Evolutionary conservation across 2,888 invertebrate species (phyloP).

Genomic region (Atethmia centrago): DNA sequence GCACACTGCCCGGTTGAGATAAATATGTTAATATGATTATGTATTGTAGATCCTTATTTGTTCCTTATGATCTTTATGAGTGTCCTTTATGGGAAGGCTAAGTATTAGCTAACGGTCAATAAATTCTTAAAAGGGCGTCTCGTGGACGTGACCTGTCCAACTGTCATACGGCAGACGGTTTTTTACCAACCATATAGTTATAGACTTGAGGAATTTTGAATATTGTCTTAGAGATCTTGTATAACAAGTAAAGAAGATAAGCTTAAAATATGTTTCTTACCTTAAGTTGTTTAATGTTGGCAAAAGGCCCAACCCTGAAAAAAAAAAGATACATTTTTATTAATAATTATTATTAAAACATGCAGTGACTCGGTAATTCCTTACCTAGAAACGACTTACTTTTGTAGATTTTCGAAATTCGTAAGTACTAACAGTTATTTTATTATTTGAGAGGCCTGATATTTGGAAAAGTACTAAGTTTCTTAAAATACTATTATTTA

Average conservation of each 20-base stretch:
- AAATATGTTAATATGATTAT: constrained; percentile 55
- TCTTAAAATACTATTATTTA: too few species aligned
- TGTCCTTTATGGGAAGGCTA: constrained; percentile 13
- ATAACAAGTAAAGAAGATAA: too few species aligned
- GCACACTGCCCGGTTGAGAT: constrained; percentile 62
- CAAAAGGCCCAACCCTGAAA: constrained; percentile 96
- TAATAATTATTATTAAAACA: background rate
- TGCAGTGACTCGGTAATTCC: background rate
- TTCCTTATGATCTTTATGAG: constrained; percentile 30
- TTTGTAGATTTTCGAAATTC: background rate
- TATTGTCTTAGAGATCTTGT: background rate
- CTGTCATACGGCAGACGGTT: background rate
- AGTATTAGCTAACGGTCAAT: constrained; percentile 30
- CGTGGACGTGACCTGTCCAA: background rate
- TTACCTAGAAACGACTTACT: background rate
- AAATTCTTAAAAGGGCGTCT: constrained; percentile 12
- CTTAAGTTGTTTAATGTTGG: constrained; percentile 96
- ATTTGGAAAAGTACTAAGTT: too few species aligned
- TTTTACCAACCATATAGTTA: background rate
- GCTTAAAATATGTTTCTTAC: constrained; percentile 87
- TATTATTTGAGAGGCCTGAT: too few species aligned
- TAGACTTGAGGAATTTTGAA: background rate
- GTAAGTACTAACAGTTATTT: background rate
- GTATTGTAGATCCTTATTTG: constrained; percentile 40
- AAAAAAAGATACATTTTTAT: constrained; percentile 8